Evolutionary conservation across 2,797 vertebrate genomes (phyloP).

Genomic region (Microcaecilia unicolor): DNA sequence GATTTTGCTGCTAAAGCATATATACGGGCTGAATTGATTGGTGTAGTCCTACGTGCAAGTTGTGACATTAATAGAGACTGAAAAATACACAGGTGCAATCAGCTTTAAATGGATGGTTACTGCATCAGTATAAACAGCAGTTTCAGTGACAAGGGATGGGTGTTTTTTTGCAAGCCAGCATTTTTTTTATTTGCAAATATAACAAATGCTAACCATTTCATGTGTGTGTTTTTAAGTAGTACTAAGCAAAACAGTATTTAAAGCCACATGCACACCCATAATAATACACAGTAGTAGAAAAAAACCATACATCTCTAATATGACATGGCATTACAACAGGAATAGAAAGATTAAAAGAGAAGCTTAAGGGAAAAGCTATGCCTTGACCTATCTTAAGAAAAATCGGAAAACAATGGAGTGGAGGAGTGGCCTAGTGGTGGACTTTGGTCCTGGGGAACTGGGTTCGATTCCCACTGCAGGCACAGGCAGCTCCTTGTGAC

Average conservation of each 20-base stretch:
- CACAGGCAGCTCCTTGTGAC: too few relatives aligned
- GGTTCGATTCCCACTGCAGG: too few relatives aligned
- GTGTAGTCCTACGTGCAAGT: slow-evolving; percentile 40
- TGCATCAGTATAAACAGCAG: slow-evolving; percentile 42
- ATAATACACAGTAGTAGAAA: too few relatives aligned
- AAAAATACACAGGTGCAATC: slow-evolving; percentile 48
- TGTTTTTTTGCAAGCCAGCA: slow-evolving; percentile 19
- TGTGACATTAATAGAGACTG: slow-evolving; percentile 48
- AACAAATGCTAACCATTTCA: slow-evolving; percentile 21
- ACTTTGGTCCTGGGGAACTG: too few relatives aligned
- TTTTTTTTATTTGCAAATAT: too few relatives aligned
- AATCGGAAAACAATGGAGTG: too few relatives aligned
- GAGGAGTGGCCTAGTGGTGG: too few relatives aligned
- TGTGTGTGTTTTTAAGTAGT: slow-evolving; percentile 12
- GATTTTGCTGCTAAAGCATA: slow-evolving; percentile 39
- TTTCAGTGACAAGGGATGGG: slow-evolving; percentile 25
- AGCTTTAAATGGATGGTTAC: slow-evolving; percentile 47
- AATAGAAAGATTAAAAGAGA: too few relatives aligned
- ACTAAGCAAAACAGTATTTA: slow-evolving; percentile 6
- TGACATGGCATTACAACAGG: too few relatives aligned
- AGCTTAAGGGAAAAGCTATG: too few relatives aligned
- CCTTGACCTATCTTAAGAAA: too few relatives aligned
- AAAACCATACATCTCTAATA: too few relatives aligned
- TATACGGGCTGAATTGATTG: slow-evolving; percentile 49
- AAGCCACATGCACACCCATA: background rate